These are phyloP conservation scores for Urocolius indicus DNA, from an alignment of 2,113 vertebrate genomes.

Conservation along the genomic window DNA sequence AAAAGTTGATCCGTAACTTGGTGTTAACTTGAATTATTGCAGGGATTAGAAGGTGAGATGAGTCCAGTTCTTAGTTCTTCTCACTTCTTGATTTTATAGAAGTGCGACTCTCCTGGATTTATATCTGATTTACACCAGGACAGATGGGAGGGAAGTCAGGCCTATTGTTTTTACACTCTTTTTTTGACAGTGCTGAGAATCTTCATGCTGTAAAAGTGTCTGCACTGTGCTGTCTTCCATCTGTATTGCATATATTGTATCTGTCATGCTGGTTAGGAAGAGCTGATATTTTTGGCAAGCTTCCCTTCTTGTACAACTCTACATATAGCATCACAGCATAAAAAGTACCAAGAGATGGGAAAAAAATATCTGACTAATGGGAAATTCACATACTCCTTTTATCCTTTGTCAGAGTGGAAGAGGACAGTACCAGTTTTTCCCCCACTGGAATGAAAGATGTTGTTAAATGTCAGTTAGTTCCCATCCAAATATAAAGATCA, in stretches of 20 bases:
- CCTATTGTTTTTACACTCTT: slow-evolving; percentile 30
- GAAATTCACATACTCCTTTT: slow-evolving; percentile 26
- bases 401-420: background rate
- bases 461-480: background rate
- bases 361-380: slow-evolving; percentile 15
- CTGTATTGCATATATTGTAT: slow-evolving; percentile 55
- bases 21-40: slow-evolving; percentile 41
- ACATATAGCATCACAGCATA: slow-evolving; percentile 19
- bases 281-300: slow-evolving; percentile 58
- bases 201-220: slow-evolving; percentile 58
- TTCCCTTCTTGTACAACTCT: slow-evolving; percentile 9
- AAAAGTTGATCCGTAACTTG: background rate
- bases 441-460: background rate
- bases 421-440: background rate
- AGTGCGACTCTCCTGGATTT: background rate
- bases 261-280: slow-evolving; percentile 48
- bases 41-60: slow-evolving; percentile 21
- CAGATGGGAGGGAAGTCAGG: slow-evolving; percentile 13
- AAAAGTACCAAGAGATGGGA: slow-evolving; percentile 19
- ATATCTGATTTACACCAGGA: slow-evolving; percentile 30
- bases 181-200: slow-evolving; percentile 52
- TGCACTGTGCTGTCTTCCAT: background rate
- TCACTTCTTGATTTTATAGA: slow-evolving; percentile 29
- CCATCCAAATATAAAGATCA: background rate
- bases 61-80: background rate